Conservation (phyloP, 2,113 vertebrate species). For the Coptodon rendalli region DNA sequence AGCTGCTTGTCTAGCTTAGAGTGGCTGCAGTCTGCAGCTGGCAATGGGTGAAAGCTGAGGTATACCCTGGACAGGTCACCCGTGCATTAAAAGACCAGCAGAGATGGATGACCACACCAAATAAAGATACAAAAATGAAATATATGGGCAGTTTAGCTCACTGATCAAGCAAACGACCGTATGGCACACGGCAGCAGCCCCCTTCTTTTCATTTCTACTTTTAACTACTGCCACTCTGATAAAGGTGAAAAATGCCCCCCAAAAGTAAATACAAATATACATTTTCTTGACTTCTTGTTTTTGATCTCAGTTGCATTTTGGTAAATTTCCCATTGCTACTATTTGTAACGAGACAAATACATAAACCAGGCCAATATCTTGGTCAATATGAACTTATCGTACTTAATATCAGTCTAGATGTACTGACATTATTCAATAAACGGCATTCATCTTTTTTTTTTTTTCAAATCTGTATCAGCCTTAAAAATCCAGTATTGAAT, state of each 20-base stretch:
- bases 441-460: neutral
- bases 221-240: neutral
- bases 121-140: neutral
- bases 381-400: rapidly evolving
- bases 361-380: neutral
- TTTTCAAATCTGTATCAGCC: neutral
- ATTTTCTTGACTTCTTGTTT: neutral
- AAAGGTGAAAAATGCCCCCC: neutral
- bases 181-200: neutral
- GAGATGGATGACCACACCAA: neutral
- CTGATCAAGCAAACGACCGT: neutral
- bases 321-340: neutral
- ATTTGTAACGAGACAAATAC: neutral
- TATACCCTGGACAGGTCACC: neutral
- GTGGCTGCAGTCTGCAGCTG: neutral
- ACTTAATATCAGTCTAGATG: neutral
- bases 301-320: neutral
- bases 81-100: neutral
- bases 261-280: neutral
- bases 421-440: neutral
- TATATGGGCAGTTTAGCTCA: neutral
- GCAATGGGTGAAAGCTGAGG: neutral
- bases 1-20: neutral
- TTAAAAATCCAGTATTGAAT: neutral
- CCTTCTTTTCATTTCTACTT: neutral